Evolutionary conservation across 2,888 invertebrate species (phyloP).

Genomic region (Ecliptopera silaceata): DNA sequence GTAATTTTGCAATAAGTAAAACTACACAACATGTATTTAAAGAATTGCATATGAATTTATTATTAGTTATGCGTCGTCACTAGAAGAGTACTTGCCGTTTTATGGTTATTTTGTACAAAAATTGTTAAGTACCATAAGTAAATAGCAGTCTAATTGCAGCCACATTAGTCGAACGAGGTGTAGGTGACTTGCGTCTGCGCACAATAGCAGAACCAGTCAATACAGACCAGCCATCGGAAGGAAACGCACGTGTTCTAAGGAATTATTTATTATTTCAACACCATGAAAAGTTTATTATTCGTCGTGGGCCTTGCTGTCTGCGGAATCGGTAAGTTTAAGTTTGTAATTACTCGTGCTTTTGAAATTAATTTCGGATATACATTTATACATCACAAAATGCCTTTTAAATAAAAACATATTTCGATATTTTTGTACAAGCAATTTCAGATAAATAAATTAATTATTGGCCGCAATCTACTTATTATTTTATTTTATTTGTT

Average conservation of each 20-base stretch:
- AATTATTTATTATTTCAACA: conserved; percentile 41
- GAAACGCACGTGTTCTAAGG: conserved; percentile 67
- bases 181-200: conserved; percentile 47
- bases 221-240: conserved; percentile 69
- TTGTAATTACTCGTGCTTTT: too few relatives aligned
- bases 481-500: too few relatives aligned
- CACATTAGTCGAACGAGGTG: conserved; percentile 45
- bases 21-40: conserved; percentile 18
- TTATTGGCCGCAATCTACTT: too few relatives aligned
- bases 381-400: too few relatives aligned
- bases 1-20: conserved; percentile 10
- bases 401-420: too few relatives aligned
- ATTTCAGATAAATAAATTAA: too few relatives aligned
- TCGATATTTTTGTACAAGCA: too few relatives aligned
- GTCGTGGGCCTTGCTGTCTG: conserved; percentile 56
- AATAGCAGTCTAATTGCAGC: conserved; percentile 34
- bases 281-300: conserved; percentile 67
- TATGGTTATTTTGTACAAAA: conserved; percentile 1
- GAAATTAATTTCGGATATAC: too few relatives aligned
- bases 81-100: conserved; percentile 9
- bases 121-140: conserved; percentile 29
- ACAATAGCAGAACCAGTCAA: conserved; percentile 61
- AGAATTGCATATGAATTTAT: conserved; percentile 15
- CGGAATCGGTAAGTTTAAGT: conserved; percentile 53
- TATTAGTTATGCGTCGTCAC: conserved; percentile 14